Evolutionary conservation across 1,140 invertebrate genomes (phyloP), one percentile per base, ranked within the genome.

Genomic region (Phortica variegata): DNA sequence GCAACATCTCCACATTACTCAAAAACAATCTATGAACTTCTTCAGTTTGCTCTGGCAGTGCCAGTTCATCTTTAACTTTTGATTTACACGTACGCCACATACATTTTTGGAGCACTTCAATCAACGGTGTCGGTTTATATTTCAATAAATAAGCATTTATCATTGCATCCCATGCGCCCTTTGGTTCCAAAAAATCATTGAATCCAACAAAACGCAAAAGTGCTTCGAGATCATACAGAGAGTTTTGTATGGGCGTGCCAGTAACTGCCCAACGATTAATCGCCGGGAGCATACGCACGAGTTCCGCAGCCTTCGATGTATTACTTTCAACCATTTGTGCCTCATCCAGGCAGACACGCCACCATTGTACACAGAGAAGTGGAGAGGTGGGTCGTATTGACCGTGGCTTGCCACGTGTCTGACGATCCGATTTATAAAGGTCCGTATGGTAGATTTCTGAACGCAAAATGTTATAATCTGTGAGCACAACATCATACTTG

Each of bases 271-370:
- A 92, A 43, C 84, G 79, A 75, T 88, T 82, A 6, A 82, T 59
- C 4, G 83, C 82, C 15, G 54, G 86, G 85, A 91, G 87, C 55
- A 80, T 76, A 2, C 85, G 81, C 0, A 80, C 76, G 56, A 79
- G 76, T 21, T 79, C 79, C 3, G 81, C 78, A 1, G 80, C 77
- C 7, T 52, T 39, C 0, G 69, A 61, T 3, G 50, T 47, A 17
- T 42, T 60, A 50, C 79, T 79, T 72, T 90, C 89, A 1, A 90
- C 87, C 81, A 89, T 89, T 77, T 92, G 89, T 31, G 88, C 89
- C 79, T 92, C 89, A 78, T 92, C 89, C 10, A 91, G 75, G 68
- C 87, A 89, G 18, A 90, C 77, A 32, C 89, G 79, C 88, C 87
- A 91, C 86, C 87, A 92, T 39, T 85, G 73, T 1, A 91, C 78